Base-by-base conservation (phyloP, 2,797 vertebrate genomes). In the Dryobates pubescens region DNA sequence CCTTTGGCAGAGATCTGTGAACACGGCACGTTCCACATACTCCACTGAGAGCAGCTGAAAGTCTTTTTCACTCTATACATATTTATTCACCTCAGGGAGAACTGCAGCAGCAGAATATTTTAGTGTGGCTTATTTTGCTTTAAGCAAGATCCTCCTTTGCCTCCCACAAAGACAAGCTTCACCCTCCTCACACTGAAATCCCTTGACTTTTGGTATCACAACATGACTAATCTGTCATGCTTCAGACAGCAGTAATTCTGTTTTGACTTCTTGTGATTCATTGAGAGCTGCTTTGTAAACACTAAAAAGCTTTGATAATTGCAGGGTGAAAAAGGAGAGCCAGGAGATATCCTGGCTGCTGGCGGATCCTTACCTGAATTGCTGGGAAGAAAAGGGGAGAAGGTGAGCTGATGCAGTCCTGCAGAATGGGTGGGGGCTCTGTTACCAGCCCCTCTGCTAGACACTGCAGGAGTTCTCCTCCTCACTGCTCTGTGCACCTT, bases 281-380 rank as follows among this genome's bases (percentile, higher is more conserved):
- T 34, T 70, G 53, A 77, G 57, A 86, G 23, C n/a, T 87, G 20
- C 43, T 72, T 74, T 86, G 43, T 65, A 74, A 92, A 61, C 65
- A 47, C 41, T 32, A 34, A 65, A 86, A 87, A 27, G 29, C 75
- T 95, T 75, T 73, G 65, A 91, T 86, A 41, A 88, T 83, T 98
- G 27, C 95, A 99, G 99, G 99, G 99, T 23, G 98, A 99, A 96
- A 99, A 98, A 93, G 99, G 99, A 27, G 99, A 99, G 86, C 97
- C 99, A 1, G 98, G 98, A 9, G 53, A 96, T 24, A 36, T 98
- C 63, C 47, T 98, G 18, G 88, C 97, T 3, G 97, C 98, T 56
- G 97, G 98, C 65, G 97, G 98, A 83, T 96, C 98, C 86, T 69
- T 97, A 87, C 89, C 97, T 81, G 97, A 96, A 58, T 91, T 98